Base-by-base conservation (phyloP, 2,113 vertebrate genomes). In the Enhydra lutris region DNA sequence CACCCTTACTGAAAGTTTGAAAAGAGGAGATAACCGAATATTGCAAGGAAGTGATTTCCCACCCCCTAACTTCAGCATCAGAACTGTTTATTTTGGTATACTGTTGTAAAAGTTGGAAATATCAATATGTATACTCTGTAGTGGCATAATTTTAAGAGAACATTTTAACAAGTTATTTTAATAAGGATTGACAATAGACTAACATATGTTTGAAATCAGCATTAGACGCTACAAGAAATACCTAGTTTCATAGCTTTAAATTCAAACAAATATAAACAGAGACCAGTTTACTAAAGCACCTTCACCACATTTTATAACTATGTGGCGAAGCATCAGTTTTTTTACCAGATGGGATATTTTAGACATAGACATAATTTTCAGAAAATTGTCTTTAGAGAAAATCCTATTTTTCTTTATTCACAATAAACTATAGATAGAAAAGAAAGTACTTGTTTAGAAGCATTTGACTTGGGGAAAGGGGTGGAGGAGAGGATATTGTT, bases 41-140 rank as follows among this genome's bases (percentile, higher is more conserved):
- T 81, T 88, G 47, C 1, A 95, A 97, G 73, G 12, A 18, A 82
- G 29, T 87, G 13, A 59, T 96, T 85, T 55, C 86, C 59, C 18
- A 9, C n/a, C 18, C 47, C 47, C 31, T 81, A 76, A 42, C 36
- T 93, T 81, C 67, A 63, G 52, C 15, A 67, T 21, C 20, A 1
- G 4, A 21, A 76, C 14, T 39, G 15, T 83, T 95, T 85, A 84
- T 59, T 97, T 95, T 88, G 8, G 67, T 79, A 89, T 76, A 31
- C 79, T 87, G 76, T 61, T 87, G 4, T 59, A 91, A 95, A 97
- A 92, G 71, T 23, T 96, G 24, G 29, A 96, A 90, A 78, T 86
- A 82, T 83, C 94, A 82, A 71, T 42, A 85, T 36, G 10, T 74
- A 73, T 65, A 81, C 88, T 94, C 23, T 45, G 8, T 71, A 82